A percentile compares a stretch with the other conserved stretches of the same genome.
phyloP scores from a whole-genome alignment of 2,797 vertebrate species.

The Phataginus tetradactyla region DNA sequence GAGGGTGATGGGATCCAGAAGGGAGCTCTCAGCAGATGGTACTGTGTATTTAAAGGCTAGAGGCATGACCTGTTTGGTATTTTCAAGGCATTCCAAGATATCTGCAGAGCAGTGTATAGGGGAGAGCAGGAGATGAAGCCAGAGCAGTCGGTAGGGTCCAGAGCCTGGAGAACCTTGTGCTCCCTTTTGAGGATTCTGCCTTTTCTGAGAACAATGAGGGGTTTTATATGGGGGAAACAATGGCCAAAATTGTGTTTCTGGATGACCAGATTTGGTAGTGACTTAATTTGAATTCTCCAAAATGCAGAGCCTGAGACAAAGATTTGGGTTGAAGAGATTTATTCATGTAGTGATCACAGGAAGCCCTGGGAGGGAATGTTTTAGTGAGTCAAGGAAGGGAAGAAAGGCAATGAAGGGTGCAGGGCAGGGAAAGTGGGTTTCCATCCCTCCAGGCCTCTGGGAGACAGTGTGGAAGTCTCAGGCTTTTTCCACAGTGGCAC shows the following conservation, averaged over 20 bases:
- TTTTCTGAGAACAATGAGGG: background rate
- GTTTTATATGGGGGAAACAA: background rate
- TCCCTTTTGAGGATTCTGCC: background rate
- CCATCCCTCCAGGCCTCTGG: background rate
- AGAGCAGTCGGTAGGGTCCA: background rate
- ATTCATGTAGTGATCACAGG: background rate
- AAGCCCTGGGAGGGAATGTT: background rate
- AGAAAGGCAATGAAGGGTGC: background rate
- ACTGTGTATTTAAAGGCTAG: background rate
- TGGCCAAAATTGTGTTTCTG: background rate
- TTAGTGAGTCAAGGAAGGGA: background rate
- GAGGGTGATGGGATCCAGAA: background rate
- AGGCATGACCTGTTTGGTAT: background rate
- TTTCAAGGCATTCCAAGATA: background rate
- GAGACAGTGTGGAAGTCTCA: background rate
- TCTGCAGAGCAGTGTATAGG: fast-evolving
- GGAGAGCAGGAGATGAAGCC: background rate
- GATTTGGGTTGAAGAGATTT: background rate
- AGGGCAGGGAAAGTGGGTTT: fast-evolving
- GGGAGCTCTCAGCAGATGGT: background rate
- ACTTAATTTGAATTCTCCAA: background rate
- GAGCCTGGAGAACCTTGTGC: background rate
- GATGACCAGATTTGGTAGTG: too few relatives aligned
- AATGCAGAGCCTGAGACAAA: background rate
- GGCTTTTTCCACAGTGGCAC: background rate